Conservation (phyloP, 2,113 vertebrate species). For the Cromileptes altivelis region DNA sequence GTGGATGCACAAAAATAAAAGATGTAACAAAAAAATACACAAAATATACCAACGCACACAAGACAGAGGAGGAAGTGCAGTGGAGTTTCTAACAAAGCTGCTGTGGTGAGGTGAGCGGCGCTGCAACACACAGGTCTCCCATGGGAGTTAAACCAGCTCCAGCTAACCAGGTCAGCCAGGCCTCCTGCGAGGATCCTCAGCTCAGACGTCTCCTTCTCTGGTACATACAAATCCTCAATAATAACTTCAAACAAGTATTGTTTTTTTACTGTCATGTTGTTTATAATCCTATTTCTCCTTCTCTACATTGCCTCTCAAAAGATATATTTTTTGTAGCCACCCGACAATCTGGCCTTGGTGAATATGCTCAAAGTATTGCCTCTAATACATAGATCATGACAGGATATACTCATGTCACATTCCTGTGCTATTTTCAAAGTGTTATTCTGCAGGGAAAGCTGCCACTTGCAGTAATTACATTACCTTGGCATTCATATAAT, state of each 20-base stretch:
- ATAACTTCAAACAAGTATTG: not conserved
- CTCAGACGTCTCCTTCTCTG: conserved; percentile 1
- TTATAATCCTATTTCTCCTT: not conserved
- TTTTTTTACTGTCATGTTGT: not conserved
- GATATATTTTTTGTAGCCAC: not conserved
- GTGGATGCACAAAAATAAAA: conserved; percentile 38
- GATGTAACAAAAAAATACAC: conserved; percentile 2
- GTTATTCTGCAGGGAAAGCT: not conserved
- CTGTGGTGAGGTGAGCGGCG: conserved; percentile 25
- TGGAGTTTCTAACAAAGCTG: conserved; percentile 50
- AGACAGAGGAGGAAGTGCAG: not conserved
- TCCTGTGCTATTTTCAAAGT: not conserved
- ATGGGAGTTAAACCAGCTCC: conserved; percentile 21
- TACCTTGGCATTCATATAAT: not conserved
- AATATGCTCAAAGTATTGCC: not conserved
- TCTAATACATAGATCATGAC: not conserved
- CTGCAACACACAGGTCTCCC: conserved; percentile 33
- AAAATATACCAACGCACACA: conserved; percentile 24
- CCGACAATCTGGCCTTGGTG: not conserved
- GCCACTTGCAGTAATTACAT: not conserved
- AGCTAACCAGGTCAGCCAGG: conserved; percentile 53
- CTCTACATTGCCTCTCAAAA: not conserved
- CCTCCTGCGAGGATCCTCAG: conserved; percentile 25
- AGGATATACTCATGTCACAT: conserved; percentile 1
- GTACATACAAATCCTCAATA: not conserved